Conservation (phyloP, 2,888 invertebrate species). For the Sphaerophoria taeniata region DNA sequence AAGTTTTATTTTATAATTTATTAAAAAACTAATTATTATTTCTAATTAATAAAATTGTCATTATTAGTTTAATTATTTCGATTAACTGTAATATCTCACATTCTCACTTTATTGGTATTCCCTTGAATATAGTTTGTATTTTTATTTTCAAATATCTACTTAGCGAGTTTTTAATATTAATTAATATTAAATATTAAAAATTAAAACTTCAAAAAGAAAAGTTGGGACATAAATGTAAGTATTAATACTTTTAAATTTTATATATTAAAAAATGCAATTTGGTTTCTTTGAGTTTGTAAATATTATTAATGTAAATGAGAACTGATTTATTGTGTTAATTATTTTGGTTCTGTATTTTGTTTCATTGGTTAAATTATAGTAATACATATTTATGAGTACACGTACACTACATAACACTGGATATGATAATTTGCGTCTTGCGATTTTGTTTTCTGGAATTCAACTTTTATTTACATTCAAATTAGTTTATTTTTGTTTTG, state of each 20-base stretch:
- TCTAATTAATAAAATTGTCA: constrained; percentile 68
- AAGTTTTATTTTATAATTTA: constrained; percentile 43
- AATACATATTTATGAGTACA: constrained; percentile 2
- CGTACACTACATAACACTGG: constrained; percentile 22
- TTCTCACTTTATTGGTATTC: constrained; percentile 66
- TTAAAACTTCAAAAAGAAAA: constrained; percentile 14
- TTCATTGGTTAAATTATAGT: constrained; percentile 5
- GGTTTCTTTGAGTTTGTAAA: constrained; percentile 25
- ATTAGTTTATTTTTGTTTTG: constrained; percentile 12
- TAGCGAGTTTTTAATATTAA: constrained; percentile 48
- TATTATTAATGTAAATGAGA: constrained; percentile 18
- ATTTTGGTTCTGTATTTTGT: constrained; percentile 45
- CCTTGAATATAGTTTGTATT: constrained; percentile 51
- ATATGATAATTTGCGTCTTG: constrained; percentile 33
- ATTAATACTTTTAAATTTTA: background rate
- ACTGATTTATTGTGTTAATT: constrained; percentile 44
- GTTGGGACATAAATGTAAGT: background rate
- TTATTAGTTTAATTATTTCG: constrained; percentile 67
- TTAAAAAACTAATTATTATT: constrained; percentile 58
- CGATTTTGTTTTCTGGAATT: constrained; percentile 1
- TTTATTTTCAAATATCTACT: constrained; percentile 47
- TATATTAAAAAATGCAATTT: constrained; percentile 22
- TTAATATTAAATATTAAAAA: constrained; percentile 13
- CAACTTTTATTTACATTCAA: constrained; percentile 29
- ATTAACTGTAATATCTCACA: constrained; percentile 70